Evolutionary conservation across 2,797 vertebrate genomes (phyloP), one percentile per base, ranked within the genome.

Genomic region (Vultur gryphus): DNA sequence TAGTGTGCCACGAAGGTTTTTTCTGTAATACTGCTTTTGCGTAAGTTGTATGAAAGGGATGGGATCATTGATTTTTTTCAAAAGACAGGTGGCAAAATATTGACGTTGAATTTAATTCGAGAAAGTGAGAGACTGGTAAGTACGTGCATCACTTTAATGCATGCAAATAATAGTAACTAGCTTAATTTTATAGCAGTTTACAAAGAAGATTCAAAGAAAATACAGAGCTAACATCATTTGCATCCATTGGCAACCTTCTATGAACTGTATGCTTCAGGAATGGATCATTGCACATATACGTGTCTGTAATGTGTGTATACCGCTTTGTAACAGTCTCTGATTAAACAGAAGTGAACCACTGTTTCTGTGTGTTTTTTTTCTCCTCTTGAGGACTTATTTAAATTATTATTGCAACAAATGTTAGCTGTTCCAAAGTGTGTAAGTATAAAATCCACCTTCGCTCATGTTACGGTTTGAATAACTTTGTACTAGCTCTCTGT

Each of bases 121-220:
- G 86, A 96, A 77, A 94, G 49, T 96, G 93, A 97, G 67, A 97
- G 80, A 77, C 80, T 94, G 98, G 98, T 98, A 98, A 98, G 98
- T 98, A 98, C 95, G 52, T 95, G 87, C 90, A 85, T 96, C 89
- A 95, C 78, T 93, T 93, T 87, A 96, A 81, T 98, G 98, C 97
- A 98, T 98, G 97, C 95, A 88, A 86, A 58, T 87, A 76, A 73
- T 64, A 69, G 83, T 88, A 92, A 96, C 46, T 48, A 92, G 91
- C 80, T 97, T 96, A 70, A 95, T 88, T 94, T 92, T 92, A 57
- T 93, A 96, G 93, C 84, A 12, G 15, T 84, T 96, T 87, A 48
- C 76, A 77, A 93, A 83, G 94, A 97, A 96, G 94, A 90, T 28
- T 48, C 14, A 87, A 90, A 91, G 92, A 78, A 64, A 84, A 84